Conservation (phyloP, 2,888 invertebrate genomes). For the Pandemis heparana region DNA sequence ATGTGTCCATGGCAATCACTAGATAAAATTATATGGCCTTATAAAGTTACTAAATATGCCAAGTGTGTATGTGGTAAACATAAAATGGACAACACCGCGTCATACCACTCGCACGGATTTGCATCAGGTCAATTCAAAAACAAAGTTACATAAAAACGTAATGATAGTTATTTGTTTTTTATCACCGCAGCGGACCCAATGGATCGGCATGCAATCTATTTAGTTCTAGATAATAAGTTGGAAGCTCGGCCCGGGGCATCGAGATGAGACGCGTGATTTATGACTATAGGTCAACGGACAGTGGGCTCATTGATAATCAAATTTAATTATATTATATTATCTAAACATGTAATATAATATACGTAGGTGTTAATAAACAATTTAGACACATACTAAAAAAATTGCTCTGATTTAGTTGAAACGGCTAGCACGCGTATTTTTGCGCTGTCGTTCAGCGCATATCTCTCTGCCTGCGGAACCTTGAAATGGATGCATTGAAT, state of each 20-base stretch:
- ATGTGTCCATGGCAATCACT: no score
- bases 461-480: no score
- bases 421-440: neutral
- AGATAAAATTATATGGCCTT: no score
- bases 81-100: neutral
- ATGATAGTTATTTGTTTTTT: conserved; percentile 39
- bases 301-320: conserved; percentile 36
- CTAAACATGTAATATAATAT: neutral
- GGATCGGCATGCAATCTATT: conserved; percentile 21
- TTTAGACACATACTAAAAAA: neutral
- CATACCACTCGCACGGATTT: neutral
- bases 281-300: conserved; percentile 24
- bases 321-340: conserved; percentile 30
- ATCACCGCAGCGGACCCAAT: conserved; percentile 19
- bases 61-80: neutral
- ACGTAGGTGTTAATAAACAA: neutral
- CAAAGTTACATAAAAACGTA: conserved; percentile 23
- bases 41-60: no score
- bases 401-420: neutral
- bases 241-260: conserved; percentile 26
- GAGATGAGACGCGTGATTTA: conserved; percentile 39
- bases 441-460: no score
- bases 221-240: conserved; percentile 29
- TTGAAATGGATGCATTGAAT: no score
- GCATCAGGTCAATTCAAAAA: conserved; percentile 20